Base-by-base conservation (phyloP, 2,888 invertebrate species). In the Dinocampus coccinellae region DNA sequence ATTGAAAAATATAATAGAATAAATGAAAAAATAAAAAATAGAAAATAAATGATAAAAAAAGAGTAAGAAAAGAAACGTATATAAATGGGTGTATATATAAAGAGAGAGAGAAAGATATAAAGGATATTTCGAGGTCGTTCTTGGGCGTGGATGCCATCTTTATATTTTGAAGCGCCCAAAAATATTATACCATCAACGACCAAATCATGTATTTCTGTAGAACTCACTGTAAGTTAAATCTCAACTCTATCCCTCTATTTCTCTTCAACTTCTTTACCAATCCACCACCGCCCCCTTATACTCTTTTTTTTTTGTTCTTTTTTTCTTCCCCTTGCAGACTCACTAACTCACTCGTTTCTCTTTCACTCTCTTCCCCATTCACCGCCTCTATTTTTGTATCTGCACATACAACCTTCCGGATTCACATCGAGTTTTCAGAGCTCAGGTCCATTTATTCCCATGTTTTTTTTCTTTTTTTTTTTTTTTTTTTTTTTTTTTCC, bases 91-190 rank as follows among this genome's bases (percentile, higher is more conserved):
- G 33, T 24, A 70, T 29, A 24, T 52, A 58, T 34, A 42, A 47
- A 61, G 47, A 63, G 55, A 61, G 47, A 66, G 11, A 58, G 69
- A 62, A 55, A 66, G 52, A 61, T 22, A 22, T 66, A 72, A 73
- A 73, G 72, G 72, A 73, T 77, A 76, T 78, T 75, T 81, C 80
- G 84, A 84, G 83, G 84, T 82, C 82, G 80, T 79, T 80, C 79
- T 80, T 83, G 84, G 84, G 84, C 84, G 84, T 83, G 83, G 83
- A 81, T 74, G 74, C 80, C 78, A 82, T 81, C 82, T 83, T 80
- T 78, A 77, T 78, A 77, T 26, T 58, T 73, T 70, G 72, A 62
- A 62, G 74, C 55, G 69, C 61, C 24, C 26, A 26, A 55, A 24
- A 52, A 64, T 68, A 73, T 75, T 77, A 77, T 74, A 75, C 73